A percentile compares a stretch with the other conserved stretches of the same genome.
These are phyloP conservation scores for Scolopax rusticola DNA, from an alignment of 2,797 vertebrate species.

Conservation along the genomic window DNA sequence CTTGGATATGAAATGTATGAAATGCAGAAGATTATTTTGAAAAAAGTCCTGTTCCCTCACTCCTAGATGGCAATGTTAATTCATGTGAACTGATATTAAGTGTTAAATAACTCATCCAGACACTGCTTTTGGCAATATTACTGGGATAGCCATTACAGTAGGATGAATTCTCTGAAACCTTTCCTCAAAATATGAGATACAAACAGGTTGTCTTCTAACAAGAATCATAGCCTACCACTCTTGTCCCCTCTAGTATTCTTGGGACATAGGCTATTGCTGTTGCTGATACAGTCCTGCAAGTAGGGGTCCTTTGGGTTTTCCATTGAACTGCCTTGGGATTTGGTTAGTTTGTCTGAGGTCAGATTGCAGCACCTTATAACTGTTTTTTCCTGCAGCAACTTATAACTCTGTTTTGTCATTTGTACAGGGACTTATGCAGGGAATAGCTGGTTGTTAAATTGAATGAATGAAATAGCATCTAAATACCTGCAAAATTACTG, in stretches of 20 bases:
- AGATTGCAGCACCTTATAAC: not conserved
- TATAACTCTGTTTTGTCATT: not conserved
- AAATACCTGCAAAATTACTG: not conserved
- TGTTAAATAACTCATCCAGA: slow-evolving; percentile 62
- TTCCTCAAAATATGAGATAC: not conserved
- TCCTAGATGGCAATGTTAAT: slow-evolving; percentile 19
- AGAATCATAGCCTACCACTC: not conserved
- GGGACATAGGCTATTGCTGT: not conserved
- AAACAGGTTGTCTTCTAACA: slow-evolving; percentile 33
- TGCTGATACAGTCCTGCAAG: not conserved
- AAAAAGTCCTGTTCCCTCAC: slow-evolving; percentile 48
- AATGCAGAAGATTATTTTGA: slow-evolving; percentile 52
- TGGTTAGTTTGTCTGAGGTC: not conserved
- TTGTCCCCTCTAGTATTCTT: not conserved
- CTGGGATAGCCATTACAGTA: not conserved
- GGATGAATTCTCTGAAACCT: slow-evolving; percentile 45
- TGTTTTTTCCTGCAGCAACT: not conserved
- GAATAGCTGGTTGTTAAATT: not conserved
- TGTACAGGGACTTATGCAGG: not conserved
- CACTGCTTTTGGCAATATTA: slow-evolving; percentile 49
- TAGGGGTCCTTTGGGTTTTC: not conserved
- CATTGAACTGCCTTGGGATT: not conserved
- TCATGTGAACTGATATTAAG: slow-evolving; percentile 50
- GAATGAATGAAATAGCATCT: slow-evolving; percentile 4
- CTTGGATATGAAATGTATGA: slow-evolving; percentile 51